Evolutionary conservation across 2,888 invertebrate genomes (phyloP).

Genomic region (Tetheella fluctuosa): DNA sequence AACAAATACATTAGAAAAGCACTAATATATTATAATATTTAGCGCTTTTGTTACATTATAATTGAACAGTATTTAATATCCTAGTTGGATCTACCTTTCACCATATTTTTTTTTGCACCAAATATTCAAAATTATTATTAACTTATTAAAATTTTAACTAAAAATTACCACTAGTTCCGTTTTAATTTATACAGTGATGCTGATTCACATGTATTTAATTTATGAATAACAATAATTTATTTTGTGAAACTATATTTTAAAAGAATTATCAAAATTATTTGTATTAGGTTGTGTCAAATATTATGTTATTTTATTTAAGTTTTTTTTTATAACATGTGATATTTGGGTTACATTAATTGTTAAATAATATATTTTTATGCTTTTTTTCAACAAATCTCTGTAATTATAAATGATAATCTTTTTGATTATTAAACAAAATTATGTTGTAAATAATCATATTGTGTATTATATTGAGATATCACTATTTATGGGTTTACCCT

Average conservation of each 20-base stretch:
- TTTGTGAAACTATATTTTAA: constrained; percentile 13
- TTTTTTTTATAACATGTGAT: constrained; percentile 25
- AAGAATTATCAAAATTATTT: constrained; percentile 14
- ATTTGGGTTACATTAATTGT: constrained; percentile 24
- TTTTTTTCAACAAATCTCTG: background rate
- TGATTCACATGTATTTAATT: background rate
- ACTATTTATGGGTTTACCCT: background rate
- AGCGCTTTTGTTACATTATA: too few species aligned
- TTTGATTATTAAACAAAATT: background rate
- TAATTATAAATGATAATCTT: background rate
- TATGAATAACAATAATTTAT: background rate
- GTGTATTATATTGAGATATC: background rate
- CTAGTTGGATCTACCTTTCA: too few species aligned
- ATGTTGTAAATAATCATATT: background rate
- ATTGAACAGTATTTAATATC: too few species aligned
- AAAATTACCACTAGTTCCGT: too few species aligned
- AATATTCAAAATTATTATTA: too few species aligned
- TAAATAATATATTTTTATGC: background rate
- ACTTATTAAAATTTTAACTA: too few species aligned
- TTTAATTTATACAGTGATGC: too few species aligned
- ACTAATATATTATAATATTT: too few species aligned
- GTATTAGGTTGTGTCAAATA: constrained; percentile 33
- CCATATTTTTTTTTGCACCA: too few species aligned
- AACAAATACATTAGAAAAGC: too few species aligned
- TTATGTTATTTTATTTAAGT: constrained; percentile 29